A percentile compares a stretch with the other conserved stretches of the same genome.
Conservation (phyloP, 2,797 vertebrate species). For the Myiotriccus ornatus region DNA sequence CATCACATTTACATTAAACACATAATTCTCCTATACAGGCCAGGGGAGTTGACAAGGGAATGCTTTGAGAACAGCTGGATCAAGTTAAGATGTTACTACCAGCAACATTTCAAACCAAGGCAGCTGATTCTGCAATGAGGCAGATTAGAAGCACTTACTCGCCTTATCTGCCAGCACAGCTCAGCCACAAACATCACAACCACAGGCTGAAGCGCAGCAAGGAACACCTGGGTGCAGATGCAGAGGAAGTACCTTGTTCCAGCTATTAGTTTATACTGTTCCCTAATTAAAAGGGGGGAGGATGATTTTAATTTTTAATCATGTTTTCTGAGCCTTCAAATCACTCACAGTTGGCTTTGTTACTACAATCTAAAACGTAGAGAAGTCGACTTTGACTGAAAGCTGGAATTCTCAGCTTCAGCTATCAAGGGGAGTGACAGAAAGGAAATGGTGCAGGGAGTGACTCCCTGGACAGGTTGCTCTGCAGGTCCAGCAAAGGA, state of each 20-base stretch:
- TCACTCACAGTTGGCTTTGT: neutral
- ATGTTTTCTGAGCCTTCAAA: neutral
- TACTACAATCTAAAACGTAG: neutral
- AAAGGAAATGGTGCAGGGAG: neutral
- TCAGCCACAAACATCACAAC: neutral
- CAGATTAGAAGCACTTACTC: neutral
- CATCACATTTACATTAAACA: neutral
- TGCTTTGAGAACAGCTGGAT: constrained; percentile 10
- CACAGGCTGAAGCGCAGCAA: neutral
- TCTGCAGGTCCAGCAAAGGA: neutral
- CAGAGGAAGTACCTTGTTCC: neutral
- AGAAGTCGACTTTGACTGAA: neutral
- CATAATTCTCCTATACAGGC: neutral
- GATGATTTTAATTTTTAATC: neutral
- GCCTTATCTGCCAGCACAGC: neutral
- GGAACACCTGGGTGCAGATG: neutral
- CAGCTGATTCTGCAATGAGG: neutral
- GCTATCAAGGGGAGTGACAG: neutral
- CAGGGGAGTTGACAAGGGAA: neutral
- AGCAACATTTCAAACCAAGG: neutral
- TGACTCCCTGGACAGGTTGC: neutral
- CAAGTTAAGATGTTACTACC: neutral
- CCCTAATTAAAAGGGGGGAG: neutral
- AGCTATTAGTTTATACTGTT: neutral
- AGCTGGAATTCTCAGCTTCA: neutral